Evolutionary conservation across 2,113 vertebrate species (phyloP).

Genomic region (Scolopax mira): DNA sequence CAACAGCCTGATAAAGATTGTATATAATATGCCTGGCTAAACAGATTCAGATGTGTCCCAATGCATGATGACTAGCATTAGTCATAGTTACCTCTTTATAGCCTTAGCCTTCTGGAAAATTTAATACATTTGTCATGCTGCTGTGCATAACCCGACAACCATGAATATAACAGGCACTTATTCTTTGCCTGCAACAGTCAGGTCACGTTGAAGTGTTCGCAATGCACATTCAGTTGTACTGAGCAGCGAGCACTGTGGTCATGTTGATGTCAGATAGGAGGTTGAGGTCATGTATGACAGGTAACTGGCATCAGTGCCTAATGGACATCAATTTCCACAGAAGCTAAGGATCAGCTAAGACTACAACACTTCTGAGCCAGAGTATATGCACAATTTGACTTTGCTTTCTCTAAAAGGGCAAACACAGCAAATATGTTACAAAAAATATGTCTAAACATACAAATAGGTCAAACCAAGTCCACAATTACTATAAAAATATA

Average conservation of each 20-base stretch:
- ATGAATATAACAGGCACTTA: not conserved
- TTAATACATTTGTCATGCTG: not conserved
- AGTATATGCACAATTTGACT: not conserved
- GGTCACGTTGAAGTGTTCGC: not conserved
- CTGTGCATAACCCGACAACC: not conserved
- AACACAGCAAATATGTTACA: not conserved
- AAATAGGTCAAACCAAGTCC: not conserved
- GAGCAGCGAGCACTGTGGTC: not conserved
- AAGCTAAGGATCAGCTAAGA: not conserved
- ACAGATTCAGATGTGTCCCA: not conserved
- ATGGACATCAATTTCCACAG: not conserved
- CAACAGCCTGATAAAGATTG: slow-evolving; percentile 1
- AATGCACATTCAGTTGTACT: not conserved
- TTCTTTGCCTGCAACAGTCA: not conserved
- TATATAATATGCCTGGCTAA: not conserved
- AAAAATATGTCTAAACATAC: not conserved
- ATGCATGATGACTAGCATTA: not conserved
- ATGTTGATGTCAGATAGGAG: not conserved
- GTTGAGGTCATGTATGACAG: not conserved
- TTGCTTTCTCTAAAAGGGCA: not conserved
- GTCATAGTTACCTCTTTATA: slow-evolving; percentile 8
- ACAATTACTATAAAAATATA: not conserved
- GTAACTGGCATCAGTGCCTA: not conserved
- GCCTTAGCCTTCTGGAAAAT: slow-evolving; percentile 15
- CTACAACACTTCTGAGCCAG: not conserved